Evolutionary conservation across 2,888 invertebrate species (phyloP), one percentile per base, ranked within the genome.

Genomic region (Agriopis leucophaearia): DNA sequence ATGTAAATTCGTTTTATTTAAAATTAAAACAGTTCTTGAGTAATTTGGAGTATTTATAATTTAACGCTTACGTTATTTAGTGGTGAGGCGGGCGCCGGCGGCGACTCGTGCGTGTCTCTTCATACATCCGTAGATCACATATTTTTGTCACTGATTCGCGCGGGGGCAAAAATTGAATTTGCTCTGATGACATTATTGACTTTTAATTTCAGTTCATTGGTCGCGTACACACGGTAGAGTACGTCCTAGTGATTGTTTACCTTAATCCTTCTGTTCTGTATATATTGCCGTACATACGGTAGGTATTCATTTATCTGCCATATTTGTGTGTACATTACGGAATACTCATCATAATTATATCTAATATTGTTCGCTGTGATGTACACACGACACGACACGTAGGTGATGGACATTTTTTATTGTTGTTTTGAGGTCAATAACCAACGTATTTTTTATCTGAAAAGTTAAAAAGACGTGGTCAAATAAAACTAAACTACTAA

Each of bases 211-310:
- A 10, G 3, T 18, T 2, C 6, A 8, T 15, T 45, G 15, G 9
- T 45, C 45, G 15, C 45, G 8, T 9, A 27, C 27, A 27, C 15
- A 7, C 5, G 45, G 12, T n/a, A 7, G 8, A 6, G 8, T 16
- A 48, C 8, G n/a, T 36, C 35, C 51, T 3, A 36, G 51, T 51
- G 51, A 2, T 35, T 51, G 36, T 13, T 8, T 13, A 36, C 51
- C 51, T 36, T 51, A 35, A 36, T 51, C 51, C 13, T 51, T 51
- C 51, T 51, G n/a, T 35, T 51, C 35, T n/a, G 13, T 51, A 35
- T 36, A 36, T n/a, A 1, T 51, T 13, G 2, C 13, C n/a, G 8
- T 51, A 51, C 13, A 7, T 27, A 13, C 13, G n/a, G 50, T 13
- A 18, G 42, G 42, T 45, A 45, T 8, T 15, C 8, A 50, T 50